These are phyloP conservation scores for Montipora efflorescens DNA, from an alignment of 64 coral and sea anemone genomes.

Conservation along the genomic window DNA sequence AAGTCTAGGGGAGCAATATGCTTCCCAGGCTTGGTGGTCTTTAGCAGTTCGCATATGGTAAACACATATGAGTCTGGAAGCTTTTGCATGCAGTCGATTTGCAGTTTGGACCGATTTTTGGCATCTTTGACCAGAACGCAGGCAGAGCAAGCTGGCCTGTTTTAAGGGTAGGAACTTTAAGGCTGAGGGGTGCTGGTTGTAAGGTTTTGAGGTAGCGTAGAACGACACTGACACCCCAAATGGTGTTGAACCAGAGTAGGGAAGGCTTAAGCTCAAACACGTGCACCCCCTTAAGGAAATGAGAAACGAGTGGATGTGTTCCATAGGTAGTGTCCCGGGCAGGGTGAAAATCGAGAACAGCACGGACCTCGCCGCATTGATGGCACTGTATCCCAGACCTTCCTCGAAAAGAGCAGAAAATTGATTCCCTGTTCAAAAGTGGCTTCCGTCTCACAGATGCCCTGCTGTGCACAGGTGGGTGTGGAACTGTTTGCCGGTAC, in stretches of 20 bases:
- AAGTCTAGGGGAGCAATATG: no score
- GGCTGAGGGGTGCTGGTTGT: no score
- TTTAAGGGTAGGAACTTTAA: no score
- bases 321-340: constrained; percentile 15
- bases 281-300: constrained; percentile 1
- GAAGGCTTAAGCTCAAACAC: not conserved
- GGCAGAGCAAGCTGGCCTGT: no score
- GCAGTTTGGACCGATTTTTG: no score
- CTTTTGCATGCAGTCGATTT: no score
- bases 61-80: no score
- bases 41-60: no score
- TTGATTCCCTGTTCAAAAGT: constrained; percentile 35
- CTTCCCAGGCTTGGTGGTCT: no score
- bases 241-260: not conserved
- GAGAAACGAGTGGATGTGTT: constrained; percentile 27
- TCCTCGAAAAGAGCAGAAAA: constrained; percentile 19
- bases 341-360: constrained; percentile 1
- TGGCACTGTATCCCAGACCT: constrained; percentile 54
- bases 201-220: not conserved
- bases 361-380: constrained; percentile 50
- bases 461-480: constrained; percentile 2
- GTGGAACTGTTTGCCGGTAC: constrained; percentile 20
- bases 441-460: not conserved
- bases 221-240: not conserved
- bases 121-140: no score